Evolutionary conservation across 2,113 vertebrate genomes (phyloP).

Genomic region (Amphilophus citrinellus): DNA sequence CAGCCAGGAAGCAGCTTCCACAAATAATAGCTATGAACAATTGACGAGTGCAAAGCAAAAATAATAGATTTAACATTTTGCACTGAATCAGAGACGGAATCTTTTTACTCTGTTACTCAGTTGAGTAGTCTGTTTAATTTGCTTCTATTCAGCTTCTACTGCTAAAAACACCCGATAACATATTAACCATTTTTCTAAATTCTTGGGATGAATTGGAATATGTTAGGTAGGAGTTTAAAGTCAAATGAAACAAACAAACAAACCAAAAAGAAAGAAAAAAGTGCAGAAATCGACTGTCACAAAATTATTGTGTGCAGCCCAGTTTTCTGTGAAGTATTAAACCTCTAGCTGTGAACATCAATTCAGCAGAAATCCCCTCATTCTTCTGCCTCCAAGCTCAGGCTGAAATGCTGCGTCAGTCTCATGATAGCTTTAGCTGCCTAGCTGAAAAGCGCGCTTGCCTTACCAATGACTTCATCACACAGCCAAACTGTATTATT

Average conservation of each 20-base stretch:
- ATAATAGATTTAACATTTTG: conserved; percentile 37
- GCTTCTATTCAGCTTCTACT: background rate
- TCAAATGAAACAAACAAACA: conserved; percentile 7
- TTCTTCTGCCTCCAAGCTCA: conserved; percentile 35
- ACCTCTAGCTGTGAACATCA: conserved; percentile 51
- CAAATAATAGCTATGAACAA: conserved; percentile 38
- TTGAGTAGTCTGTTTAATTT: conserved; percentile 34
- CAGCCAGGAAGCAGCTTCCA: conserved; percentile 2
- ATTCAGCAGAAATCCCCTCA: conserved; percentile 41
- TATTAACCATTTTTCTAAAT: conserved; percentile 11
- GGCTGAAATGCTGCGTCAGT: conserved; percentile 64
- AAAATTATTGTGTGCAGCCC: background rate
- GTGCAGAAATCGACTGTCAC: conserved; percentile 3
- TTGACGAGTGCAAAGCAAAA: conserved; percentile 2
- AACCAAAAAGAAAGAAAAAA: background rate
- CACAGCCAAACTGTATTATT: conserved; percentile 54
- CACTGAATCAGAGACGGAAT: conserved; percentile 22
- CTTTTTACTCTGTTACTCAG: conserved; percentile 17
- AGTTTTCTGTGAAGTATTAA: conserved; percentile 42
- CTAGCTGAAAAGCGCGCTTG: conserved; percentile 48
- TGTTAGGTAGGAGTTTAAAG: background rate
- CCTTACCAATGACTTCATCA: conserved; percentile 69
- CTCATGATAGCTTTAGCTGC: conserved; percentile 58
- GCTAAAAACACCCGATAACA: conserved; percentile 18
- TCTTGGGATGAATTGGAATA: conserved; percentile 1